Percentiles rank a stretch among this genome's conserved stretches.
Conservation (phyloP, 2,113 vertebrate species). For the Nesoenas mayeri region DNA sequence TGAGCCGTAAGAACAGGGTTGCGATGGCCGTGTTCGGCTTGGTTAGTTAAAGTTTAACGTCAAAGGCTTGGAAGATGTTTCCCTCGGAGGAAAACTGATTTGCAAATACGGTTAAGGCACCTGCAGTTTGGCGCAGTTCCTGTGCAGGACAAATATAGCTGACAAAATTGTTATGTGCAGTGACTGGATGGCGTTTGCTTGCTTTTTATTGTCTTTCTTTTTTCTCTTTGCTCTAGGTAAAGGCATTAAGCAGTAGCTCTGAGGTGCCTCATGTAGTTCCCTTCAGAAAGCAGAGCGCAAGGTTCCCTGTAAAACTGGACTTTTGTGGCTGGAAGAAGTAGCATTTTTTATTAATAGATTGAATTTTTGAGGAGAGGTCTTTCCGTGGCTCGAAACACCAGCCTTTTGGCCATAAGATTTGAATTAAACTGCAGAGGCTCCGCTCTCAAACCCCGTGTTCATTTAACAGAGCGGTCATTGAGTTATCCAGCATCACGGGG, state of each 20-base stretch:
- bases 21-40: rapidly evolving
- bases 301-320: background rate
- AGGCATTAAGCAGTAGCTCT: background rate
- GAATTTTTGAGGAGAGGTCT: background rate
- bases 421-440: background rate
- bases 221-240: background rate
- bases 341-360: background rate
- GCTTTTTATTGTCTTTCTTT: background rate
- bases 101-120: background rate
- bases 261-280: background rate
- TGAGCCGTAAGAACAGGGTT: background rate
- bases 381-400: rapidly evolving
- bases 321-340: background rate
- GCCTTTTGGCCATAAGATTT: rapidly evolving
- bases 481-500: rapidly evolving
- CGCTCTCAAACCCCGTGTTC: rapidly evolving
- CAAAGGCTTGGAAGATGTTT: background rate
- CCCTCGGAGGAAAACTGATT: background rate
- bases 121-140: background rate
- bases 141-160: background rate
- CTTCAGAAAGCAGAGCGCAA: background rate
- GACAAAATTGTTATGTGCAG: rapidly evolving
- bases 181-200: too few relatives aligned
- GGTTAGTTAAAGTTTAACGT: slow-evolving; percentile 24
- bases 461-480: background rate